Conservation (phyloP, 2,113 vertebrate genomes). For the Pogona vitticeps region DNA sequence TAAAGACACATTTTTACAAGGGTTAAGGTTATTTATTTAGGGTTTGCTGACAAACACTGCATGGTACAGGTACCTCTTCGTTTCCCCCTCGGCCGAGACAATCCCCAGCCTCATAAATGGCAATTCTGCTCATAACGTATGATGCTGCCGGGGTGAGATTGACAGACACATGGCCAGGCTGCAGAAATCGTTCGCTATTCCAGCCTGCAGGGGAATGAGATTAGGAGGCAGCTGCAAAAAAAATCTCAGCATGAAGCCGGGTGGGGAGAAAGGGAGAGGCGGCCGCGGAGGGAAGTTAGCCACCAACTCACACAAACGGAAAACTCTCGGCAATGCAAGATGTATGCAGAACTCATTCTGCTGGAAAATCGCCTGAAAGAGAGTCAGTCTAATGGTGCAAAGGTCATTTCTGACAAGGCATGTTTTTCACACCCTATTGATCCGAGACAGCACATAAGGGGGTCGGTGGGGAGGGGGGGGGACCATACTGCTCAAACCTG, state of each 20-base stretch:
- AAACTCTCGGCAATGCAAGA: not conserved
- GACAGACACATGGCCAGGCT: not conserved
- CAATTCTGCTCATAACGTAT: slow-evolving; percentile 22
- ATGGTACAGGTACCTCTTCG: not conserved
- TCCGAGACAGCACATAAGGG: slow-evolving; percentile 30
- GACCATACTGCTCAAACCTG: slow-evolving; percentile 33
- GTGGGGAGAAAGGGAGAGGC: not conserved
- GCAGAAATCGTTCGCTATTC: slow-evolving; percentile 39
- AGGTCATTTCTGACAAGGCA: slow-evolving; percentile 34
- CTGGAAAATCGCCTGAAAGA: slow-evolving; percentile 42
- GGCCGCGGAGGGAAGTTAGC: not conserved
- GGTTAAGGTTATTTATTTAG: too few relatives aligned
- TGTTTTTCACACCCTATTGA: slow-evolving; percentile 47
- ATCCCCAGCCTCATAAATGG: slow-evolving; percentile 34
- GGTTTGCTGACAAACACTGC: not conserved
- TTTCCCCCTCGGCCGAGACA: slow-evolving; percentile 18
- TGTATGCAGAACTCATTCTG: slow-evolving; percentile 27
- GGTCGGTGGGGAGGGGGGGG: not conserved
- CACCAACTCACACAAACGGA: not conserved
- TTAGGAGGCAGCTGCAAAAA: not conserved
- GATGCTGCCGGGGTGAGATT: slow-evolving; percentile 12
- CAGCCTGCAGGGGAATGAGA: slow-evolving; percentile 3
- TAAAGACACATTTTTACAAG: too few relatives aligned
- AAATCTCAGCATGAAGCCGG: not conserved
- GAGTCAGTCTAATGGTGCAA: slow-evolving; percentile 34